phyloP scores from a whole-genome alignment of 2,797 vertebrate species.

The Paratrypauchen microcephalus region DNA sequence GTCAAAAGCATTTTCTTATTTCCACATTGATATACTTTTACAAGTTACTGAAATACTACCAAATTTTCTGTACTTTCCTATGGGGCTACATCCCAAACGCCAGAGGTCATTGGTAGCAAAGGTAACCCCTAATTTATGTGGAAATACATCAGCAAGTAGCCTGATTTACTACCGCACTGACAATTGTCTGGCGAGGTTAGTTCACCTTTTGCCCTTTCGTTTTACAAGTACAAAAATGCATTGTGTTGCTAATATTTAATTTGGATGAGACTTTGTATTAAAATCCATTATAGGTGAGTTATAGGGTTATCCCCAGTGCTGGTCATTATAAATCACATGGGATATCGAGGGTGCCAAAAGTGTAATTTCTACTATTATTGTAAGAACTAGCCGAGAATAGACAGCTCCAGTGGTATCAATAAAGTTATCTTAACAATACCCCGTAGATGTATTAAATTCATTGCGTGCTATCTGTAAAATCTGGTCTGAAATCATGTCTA shows the following conservation, averaged over 20 bases:
- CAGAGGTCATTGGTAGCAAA: slow-evolving; percentile 40
- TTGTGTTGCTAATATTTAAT: slow-evolving; percentile 4
- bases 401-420: slow-evolving; percentile 33
- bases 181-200: slow-evolving; percentile 32
- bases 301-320: neutral
- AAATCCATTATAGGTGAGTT: slow-evolving; percentile 4
- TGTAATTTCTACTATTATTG: slow-evolving; percentile 20
- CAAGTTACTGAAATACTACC: slow-evolving; percentile 16
- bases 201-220: slow-evolving; percentile 7
- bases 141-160: slow-evolving; percentile 45
- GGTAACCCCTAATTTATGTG: slow-evolving; percentile 48
- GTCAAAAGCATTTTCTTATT: slow-evolving; percentile 5
- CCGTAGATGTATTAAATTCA: slow-evolving; percentile 38
- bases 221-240: neutral
- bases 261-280: slow-evolving; percentile 1
- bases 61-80: slow-evolving; percentile 39
- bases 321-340: neutral
- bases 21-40: slow-evolving; percentile 18
- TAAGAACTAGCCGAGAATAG: slow-evolving; percentile 20
- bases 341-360: slow-evolving; percentile 6
- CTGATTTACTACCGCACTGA: slow-evolving; percentile 49
- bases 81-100: slow-evolving; percentile 40
- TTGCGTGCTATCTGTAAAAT: slow-evolving; percentile 15
- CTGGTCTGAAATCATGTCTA: slow-evolving; percentile 1
- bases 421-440: slow-evolving; percentile 31